These are phyloP conservation scores for Nyctibius bracteatus DNA, from an alignment of 2,113 vertebrate genomes.

Conservation along the genomic window DNA sequence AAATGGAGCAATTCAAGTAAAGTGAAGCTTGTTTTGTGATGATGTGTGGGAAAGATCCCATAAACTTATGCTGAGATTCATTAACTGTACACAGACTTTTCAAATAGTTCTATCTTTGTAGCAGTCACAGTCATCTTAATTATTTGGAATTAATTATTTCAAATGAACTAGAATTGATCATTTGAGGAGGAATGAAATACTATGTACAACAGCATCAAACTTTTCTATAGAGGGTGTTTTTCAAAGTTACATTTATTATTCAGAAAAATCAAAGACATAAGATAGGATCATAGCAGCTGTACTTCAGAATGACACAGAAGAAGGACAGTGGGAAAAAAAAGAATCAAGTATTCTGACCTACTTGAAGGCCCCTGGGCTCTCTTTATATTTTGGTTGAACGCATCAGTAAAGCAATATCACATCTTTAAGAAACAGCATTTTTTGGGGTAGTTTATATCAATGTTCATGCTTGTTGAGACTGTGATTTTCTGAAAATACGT, in stretches of 20 bases:
- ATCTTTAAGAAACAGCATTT: not conserved
- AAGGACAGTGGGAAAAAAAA: not conserved
- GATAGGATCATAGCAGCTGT: slow-evolving; percentile 28
- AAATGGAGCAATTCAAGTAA: not conserved
- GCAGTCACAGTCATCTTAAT: not conserved
- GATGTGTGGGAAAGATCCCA: not conserved
- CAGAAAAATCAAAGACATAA: slow-evolving; percentile 37
- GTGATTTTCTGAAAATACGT: not conserved
- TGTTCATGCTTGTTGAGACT: not conserved
- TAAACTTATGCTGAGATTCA: not conserved
- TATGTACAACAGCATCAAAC: not conserved
- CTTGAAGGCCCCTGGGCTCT: slow-evolving; percentile 24
- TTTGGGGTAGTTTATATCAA: not conserved
- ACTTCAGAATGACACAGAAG: slow-evolving; percentile 17
- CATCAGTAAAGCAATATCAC: not conserved
- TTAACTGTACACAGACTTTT: not conserved
- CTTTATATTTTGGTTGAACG: not conserved
- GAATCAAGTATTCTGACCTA: slow-evolving; percentile 39
- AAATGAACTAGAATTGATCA: not conserved
- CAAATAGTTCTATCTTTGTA: not conserved
- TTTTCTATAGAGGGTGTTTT: not conserved
- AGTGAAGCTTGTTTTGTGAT: not conserved
- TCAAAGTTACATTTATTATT: slow-evolving; percentile 40
- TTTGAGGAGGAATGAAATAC: not conserved
- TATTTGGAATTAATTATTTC: not conserved